phyloP scores from a whole-genome alignment of 2,797 vertebrate species.

The Meda fulgida region DNA sequence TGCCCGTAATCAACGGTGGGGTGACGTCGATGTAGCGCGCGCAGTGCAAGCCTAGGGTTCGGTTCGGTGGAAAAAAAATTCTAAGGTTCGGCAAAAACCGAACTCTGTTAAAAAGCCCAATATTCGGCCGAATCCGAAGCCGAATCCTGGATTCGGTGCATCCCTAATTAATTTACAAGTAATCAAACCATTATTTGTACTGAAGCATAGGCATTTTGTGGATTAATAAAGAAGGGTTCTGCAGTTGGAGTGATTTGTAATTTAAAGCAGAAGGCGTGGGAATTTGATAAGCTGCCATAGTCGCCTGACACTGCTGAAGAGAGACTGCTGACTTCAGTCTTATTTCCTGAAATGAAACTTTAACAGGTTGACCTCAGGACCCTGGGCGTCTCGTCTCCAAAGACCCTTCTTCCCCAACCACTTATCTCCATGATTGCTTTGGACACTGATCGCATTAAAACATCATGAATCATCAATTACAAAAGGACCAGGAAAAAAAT shows the following conservation, averaged over 20 bases:
- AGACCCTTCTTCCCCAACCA: constrained; percentile 59
- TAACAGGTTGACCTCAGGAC: constrained; percentile 68
- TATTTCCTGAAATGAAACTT: constrained; percentile 69
- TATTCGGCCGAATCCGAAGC: too few species aligned
- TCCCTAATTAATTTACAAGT: constrained; percentile 9
- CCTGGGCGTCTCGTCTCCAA: constrained; percentile 57
- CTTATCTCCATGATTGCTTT: constrained; percentile 65
- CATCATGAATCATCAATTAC: constrained; percentile 68
- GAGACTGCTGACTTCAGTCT: constrained; percentile 69
- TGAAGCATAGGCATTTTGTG: constrained; percentile 63
- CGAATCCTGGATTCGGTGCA: too few species aligned
- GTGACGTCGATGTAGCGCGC: too few species aligned
- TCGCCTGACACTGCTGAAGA: constrained; percentile 59
- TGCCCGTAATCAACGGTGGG: too few species aligned
- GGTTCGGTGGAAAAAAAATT: too few species aligned
- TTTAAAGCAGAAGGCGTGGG: constrained; percentile 67
- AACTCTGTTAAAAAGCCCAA: too few species aligned
- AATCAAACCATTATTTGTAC: constrained; percentile 52
- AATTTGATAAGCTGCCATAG: constrained; percentile 66
- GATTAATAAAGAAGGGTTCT: constrained; percentile 54
- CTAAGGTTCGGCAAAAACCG: too few species aligned
- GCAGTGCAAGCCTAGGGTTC: too few species aligned
- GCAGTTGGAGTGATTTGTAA: constrained; percentile 65
- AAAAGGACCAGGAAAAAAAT: constrained; percentile 42
- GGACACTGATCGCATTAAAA: constrained; percentile 68